Percentiles rank a stretch among this genome's conserved stretches.
Evolutionary conservation across 2,797 vertebrate species (phyloP).

Genomic region (Siniperca obscura): DNA sequence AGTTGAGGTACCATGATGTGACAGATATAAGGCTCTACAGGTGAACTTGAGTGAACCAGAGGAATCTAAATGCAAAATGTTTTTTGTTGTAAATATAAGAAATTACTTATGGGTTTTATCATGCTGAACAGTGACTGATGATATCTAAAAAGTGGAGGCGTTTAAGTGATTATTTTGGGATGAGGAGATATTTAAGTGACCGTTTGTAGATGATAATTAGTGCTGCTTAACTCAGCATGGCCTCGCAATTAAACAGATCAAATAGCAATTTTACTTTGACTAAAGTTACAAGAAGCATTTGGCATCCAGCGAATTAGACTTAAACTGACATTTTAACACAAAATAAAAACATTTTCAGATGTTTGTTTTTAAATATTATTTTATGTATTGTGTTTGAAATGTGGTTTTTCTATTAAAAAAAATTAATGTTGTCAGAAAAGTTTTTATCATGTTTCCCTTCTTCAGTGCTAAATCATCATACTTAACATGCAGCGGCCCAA

Average conservation of each 20-base stretch:
- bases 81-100: slow-evolving; percentile 1
- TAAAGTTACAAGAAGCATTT: slow-evolving; percentile 19
- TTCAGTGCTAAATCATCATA: not conserved
- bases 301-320: slow-evolving; percentile 5
- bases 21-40: slow-evolving; percentile 74
- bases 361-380: not conserved
- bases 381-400: slow-evolving; percentile 13
- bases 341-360: not conserved
- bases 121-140: slow-evolving; percentile 14
- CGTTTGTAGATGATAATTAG: slow-evolving; percentile 44
- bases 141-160: slow-evolving; percentile 27
- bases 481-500: not conserved
- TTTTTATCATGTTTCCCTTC: not conserved
- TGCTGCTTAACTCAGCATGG: slow-evolving; percentile 34
- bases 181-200: slow-evolving; percentile 34
- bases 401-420: not conserved
- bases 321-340: not conserved
- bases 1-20: slow-evolving; percentile 55
- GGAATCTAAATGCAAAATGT: slow-evolving; percentile 9
- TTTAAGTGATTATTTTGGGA: slow-evolving; percentile 25
- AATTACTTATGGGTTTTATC: not conserved
- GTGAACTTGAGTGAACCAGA: slow-evolving; percentile 63
- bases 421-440: not conserved
- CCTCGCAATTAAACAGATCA: slow-evolving; percentile 41
- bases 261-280: slow-evolving; percentile 25